phyloP scores from a whole-genome alignment of 2,797 vertebrate genomes.

The Hyperoplus immaculatus region DNA sequence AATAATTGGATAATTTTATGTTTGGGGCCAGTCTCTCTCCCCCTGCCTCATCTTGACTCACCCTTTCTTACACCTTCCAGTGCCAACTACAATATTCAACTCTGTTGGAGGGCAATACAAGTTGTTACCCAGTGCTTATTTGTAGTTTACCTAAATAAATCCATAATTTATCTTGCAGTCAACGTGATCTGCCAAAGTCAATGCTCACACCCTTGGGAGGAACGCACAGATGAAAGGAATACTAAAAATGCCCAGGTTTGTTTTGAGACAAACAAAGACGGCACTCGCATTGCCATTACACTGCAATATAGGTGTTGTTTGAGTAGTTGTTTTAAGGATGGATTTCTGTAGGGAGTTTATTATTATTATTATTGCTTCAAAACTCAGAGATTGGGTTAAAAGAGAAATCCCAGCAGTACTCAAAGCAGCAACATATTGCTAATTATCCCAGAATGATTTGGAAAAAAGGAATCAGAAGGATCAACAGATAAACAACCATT shows the following conservation, averaged over 20 bases:
- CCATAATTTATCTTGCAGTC: conserved; percentile 28
- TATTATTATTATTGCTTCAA: not conserved
- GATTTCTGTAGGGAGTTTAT: conserved; percentile 2
- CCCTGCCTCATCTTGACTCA: not conserved
- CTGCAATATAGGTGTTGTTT: conserved; percentile 22
- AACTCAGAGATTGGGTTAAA: not conserved
- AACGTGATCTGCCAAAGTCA: conserved; percentile 43
- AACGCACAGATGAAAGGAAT: conserved; percentile 44
- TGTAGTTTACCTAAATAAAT: conserved; percentile 43
- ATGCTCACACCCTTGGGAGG: conserved; percentile 26
- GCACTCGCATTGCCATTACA: conserved; percentile 25
- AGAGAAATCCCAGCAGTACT: conserved; percentile 6
- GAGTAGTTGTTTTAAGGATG: not conserved
- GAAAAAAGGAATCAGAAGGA: not conserved
- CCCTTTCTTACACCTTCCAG: conserved; percentile 11
- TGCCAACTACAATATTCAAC: conserved; percentile 26
- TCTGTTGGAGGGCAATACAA: not conserved
- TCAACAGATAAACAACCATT: not conserved
- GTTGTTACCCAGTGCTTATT: conserved; percentile 35
- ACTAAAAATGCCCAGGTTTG: conserved; percentile 41
- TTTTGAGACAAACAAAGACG: conserved; percentile 34
- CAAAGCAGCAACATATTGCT: too few species aligned
- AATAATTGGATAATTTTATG: conserved; percentile 26
- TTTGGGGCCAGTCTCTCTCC: not conserved
- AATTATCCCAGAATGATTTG: too few species aligned